Conservation (phyloP, 1,140 invertebrate genomes). For the Drosophila sp. region DNA sequence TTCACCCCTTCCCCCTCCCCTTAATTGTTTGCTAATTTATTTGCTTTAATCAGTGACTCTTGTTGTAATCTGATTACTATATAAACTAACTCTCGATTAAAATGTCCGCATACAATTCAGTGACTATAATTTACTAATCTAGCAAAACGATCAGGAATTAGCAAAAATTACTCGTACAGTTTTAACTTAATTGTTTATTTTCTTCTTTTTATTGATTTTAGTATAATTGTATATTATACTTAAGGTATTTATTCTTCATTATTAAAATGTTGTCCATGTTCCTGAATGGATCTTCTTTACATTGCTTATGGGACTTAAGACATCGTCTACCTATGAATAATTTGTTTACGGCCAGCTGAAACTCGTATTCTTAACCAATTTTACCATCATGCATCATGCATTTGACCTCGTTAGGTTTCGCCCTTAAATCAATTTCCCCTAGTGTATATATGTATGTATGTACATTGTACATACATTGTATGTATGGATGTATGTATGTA, state of each 20-base stretch:
- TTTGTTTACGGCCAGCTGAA: not conserved
- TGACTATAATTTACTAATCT: no score
- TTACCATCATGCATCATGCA: constrained; percentile 19
- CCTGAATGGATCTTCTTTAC: not conserved
- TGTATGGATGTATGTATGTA: constrained; percentile 7
- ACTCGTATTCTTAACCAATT: not conserved
- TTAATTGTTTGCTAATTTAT: no score
- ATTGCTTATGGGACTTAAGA: constrained; percentile 2
- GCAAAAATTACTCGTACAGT: no score
- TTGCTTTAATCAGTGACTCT: no score
- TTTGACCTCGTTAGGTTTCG: constrained; percentile 43
- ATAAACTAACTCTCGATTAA: no score
- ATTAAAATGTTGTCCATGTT: not conserved
- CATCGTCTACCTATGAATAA: not conserved
- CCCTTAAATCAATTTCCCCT: constrained; percentile 31
- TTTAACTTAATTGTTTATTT: no score
- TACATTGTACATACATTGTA: constrained; percentile 10
- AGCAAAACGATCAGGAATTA: no score
- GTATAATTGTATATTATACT: not conserved
- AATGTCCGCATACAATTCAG: no score
- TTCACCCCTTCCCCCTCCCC: no score
- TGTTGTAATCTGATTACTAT: no score
- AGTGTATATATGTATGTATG: not conserved
- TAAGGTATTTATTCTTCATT: not conserved
- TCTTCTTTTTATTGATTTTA: not conserved